Base-by-base conservation (phyloP, 2,113 vertebrate genomes). In the Malaclemys terrapin region DNA sequence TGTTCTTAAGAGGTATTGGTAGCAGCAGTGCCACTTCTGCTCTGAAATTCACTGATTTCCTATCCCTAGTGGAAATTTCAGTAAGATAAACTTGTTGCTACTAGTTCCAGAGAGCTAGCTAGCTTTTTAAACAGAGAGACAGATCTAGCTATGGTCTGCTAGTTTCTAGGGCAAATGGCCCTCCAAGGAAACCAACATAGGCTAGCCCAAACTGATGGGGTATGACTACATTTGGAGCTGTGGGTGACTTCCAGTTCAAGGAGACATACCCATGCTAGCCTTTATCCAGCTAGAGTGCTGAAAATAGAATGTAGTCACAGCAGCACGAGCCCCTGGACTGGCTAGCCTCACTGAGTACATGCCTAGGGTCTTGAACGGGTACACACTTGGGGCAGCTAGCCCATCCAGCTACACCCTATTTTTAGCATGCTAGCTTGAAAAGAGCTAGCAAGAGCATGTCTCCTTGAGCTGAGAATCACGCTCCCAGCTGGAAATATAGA, bases 61-160 rank as follows among this genome's bases (percentile, higher is more conserved):
- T 90, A 35, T 31, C 82, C 49, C 52, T 92, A 89, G 50, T 95
- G 80, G 52, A 95, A 94, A 96, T 95, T 92, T 85, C 75, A 90
- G 25, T 52, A 22, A 85, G 75, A 69, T 19, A 85, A 92, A 91
- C 31, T 4, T 94, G 85, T 95, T 93, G 62, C 56, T 93, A 31
- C 82, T 0, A 0, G 84, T 95, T 94, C 82, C 42, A 89, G 19
- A 7, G 49, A 3, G 31, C 45, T 88, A 85, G 42, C 65, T 78
- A 76, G 42, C 54, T 50, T 76, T 84, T 13, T 59, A 24, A 84
- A 45, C 72, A 89, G 84, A 91, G 53, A 14, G 29, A 81, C 5
- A 93, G 82, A 53, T 42, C 80, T 92, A 85, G 8, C 50, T 29
- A 19, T 5, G 42, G 47, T 75, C 17, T 93, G 42, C 50, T 88